phyloP scores from a whole-genome alignment of 2,113 vertebrate genomes.

The Heterochromis multidens region DNA sequence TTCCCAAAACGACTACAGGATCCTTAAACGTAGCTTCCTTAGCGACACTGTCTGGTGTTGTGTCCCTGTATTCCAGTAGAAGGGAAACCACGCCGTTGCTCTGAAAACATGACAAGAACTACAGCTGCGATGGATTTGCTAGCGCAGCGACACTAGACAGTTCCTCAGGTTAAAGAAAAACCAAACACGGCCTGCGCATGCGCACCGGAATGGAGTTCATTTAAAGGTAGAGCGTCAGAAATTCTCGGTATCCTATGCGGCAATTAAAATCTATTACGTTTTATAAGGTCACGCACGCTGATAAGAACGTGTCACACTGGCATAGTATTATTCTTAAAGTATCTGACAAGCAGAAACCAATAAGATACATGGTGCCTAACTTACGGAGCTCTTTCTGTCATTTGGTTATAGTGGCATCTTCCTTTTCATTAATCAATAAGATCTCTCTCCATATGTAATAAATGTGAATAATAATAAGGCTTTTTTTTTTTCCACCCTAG shows the following conservation, averaged over 20 bases:
- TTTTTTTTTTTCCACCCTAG: fast-evolving
- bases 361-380: no score
- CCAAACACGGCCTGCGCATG: slow-evolving; percentile 70
- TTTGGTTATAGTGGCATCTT: not conserved
- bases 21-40: not conserved
- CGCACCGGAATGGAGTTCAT: not conserved
- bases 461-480: not conserved
- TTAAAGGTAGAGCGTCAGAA: slow-evolving; percentile 69
- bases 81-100: not conserved
- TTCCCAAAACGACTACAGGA: not conserved
- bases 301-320: not conserved
- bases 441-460: not conserved
- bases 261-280: not conserved
- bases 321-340: not conserved
- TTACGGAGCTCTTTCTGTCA: not conserved
- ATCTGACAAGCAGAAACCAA: not conserved
- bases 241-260: not conserved
- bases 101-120: slow-evolving; percentile 30
- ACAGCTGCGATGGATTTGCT: slow-evolving; percentile 19
- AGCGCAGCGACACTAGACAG: slow-evolving; percentile 41
- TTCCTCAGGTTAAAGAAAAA: slow-evolving; percentile 70
- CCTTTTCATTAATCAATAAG: not conserved
- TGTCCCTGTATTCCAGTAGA: not conserved
- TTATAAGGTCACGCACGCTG: not conserved
- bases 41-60: not conserved